These are phyloP conservation scores for Toxotes jaculatrix DNA, from an alignment of 2,113 vertebrate genomes.

Conservation along the genomic window DNA sequence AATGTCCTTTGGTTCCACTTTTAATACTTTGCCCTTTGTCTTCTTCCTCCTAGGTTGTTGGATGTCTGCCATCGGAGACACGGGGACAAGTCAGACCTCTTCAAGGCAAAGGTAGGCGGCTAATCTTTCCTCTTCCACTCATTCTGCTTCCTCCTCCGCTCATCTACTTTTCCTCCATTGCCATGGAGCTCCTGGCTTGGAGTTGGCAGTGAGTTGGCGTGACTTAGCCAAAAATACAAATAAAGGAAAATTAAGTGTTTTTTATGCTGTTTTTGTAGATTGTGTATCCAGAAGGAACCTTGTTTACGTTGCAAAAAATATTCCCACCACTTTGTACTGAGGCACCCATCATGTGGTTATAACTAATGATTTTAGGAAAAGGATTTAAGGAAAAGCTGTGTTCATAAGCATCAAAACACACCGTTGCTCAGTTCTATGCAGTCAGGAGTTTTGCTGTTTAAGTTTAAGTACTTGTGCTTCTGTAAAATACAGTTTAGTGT, in stretches of 20 bases:
- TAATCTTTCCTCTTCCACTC: slow-evolving; percentile 18
- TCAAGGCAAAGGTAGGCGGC: slow-evolving; percentile 86
- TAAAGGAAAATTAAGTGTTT: not conserved
- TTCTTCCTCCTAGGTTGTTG: slow-evolving; percentile 84
- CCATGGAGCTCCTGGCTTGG: slow-evolving; percentile 6
- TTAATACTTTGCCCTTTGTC: slow-evolving; percentile 7
- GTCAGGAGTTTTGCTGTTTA: no score
- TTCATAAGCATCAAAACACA: no score
- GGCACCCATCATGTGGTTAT: not conserved
- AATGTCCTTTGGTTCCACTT: not conserved
- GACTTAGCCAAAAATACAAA: slow-evolving; percentile 26
- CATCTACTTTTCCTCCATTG: slow-evolving; percentile 3
- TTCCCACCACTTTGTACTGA: not conserved
- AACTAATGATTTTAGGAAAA: not conserved
- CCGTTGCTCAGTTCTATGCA: no score
- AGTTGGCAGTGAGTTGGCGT: slow-evolving; percentile 13
- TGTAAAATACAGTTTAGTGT: not conserved
- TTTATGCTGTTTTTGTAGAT: not conserved
- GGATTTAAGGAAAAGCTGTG: no score
- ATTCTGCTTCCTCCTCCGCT: slow-evolving; percentile 40
- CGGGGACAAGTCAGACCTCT: slow-evolving; percentile 86
- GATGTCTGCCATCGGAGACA: slow-evolving; percentile 88
- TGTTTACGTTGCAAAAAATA: not conserved
- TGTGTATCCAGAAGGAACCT: not conserved
- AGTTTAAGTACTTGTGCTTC: not conserved